Conservation (phyloP, 2,113 vertebrate species). For the Ploceus nigricollis region DNA sequence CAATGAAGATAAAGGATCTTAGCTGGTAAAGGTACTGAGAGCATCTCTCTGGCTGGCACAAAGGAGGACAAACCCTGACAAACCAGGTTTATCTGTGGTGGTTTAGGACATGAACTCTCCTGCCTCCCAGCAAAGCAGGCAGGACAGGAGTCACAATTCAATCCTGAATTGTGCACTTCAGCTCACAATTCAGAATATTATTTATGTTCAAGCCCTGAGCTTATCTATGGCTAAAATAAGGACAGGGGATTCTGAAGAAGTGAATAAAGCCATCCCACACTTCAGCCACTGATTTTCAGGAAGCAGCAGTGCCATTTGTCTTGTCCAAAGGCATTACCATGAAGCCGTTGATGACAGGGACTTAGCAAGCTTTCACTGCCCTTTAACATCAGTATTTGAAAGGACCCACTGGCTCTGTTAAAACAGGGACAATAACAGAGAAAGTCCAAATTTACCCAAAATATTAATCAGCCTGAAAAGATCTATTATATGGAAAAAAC, state of each 20-base stretch:
- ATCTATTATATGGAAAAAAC: background rate
- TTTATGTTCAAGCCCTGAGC: background rate
- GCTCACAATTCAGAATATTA: background rate
- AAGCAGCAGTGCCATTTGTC: background rate
- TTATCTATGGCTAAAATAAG: background rate
- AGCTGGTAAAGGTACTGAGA: background rate
- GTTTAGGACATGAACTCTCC: background rate
- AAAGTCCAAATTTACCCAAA: background rate
- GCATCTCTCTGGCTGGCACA: background rate
- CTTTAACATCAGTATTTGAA: background rate
- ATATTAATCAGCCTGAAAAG: background rate
- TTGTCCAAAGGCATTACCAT: background rate
- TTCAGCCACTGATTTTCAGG: background rate
- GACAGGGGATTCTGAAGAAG: background rate
- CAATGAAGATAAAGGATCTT: background rate
- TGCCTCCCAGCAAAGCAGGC: rapidly evolving
- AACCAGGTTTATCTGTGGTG: background rate
- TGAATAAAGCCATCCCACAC: background rate
- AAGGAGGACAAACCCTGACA: background rate
- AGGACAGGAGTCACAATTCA: background rate
- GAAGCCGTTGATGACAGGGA: background rate
- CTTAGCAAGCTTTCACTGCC: background rate
- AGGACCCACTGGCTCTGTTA: background rate
- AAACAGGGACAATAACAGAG: background rate
- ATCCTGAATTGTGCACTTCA: no score